phyloP scores from a whole-genome alignment of 1,140 invertebrate genomes.

The Glomeris maerens region DNA sequence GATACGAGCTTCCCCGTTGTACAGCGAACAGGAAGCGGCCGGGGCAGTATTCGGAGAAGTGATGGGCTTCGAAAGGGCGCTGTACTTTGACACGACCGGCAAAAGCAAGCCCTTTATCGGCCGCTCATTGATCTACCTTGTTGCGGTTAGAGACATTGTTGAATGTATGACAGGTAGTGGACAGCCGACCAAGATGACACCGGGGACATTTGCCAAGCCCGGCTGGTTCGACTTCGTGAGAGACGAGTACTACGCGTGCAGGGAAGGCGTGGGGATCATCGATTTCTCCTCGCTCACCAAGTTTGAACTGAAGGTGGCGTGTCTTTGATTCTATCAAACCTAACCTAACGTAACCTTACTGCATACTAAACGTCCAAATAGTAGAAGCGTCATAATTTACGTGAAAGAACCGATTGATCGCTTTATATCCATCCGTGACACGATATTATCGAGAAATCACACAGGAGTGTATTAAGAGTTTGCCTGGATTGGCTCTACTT shows the following conservation, averaged over 20 bases:
- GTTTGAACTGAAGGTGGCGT: slow-evolving; percentile 37
- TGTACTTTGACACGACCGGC: slow-evolving; percentile 32
- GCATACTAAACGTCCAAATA: too few species aligned
- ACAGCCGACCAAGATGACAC: neutral
- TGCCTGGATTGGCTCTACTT: too few species aligned
- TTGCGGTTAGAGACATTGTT: neutral
- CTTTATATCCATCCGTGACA: too few species aligned
- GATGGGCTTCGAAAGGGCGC: slow-evolving; percentile 43
- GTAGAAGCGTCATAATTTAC: too few species aligned
- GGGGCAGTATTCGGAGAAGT: slow-evolving; percentile 42
- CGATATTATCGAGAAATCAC: too few species aligned
- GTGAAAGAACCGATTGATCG: too few species aligned
- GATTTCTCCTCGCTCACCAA: slow-evolving; percentile 45
- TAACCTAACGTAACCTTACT: too few species aligned
- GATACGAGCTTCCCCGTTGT: slow-evolving; percentile 39
- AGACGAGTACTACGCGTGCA: slow-evolving; percentile 42
- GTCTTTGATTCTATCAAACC: too few species aligned
- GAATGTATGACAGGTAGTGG: neutral
- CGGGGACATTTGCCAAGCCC: slow-evolving; percentile 32
- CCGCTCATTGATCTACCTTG: neutral
- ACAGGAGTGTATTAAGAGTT: too few species aligned
- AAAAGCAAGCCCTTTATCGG: neutral
- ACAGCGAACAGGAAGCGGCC: slow-evolving; percentile 35
- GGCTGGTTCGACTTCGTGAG: slow-evolving; percentile 38
- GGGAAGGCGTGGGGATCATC: slow-evolving; percentile 40